Base-by-base conservation (phyloP, 2,888 invertebrate genomes). In the Torymus aiolomorphi region DNA sequence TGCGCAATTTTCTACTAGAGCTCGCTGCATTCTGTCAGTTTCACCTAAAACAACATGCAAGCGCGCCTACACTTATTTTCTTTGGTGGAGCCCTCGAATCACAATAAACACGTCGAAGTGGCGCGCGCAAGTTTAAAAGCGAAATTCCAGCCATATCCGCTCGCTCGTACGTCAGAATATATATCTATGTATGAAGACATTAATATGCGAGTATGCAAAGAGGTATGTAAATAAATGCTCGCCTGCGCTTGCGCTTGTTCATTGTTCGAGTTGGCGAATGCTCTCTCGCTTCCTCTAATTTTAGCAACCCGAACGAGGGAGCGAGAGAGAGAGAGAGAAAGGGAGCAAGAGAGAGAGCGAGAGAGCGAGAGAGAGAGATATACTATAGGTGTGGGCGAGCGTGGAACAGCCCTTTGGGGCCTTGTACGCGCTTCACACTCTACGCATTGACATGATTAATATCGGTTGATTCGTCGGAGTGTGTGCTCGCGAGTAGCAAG, bases 191-290 rank as follows among this genome's bases (percentile, higher is more conserved):
- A 66, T 10, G 42, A 73, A 71, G 76, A 75, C 82, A 82, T 81
- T 82, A 76, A 78, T 84, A 85, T 86, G 84, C 83, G 84, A 86
- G 57, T 86, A 85, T 84, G 83, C 78, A 81, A 75, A 76, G 59
- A 54, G 62, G 51, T 70, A 79, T 59, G 79, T 70, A 75, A 74
- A 75, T 79, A 75, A 75, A 74, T 69, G 63, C 51, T 56, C 52
- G 16, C 3, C 24, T 24, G 24, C 13, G 54, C 51, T 56, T 51
- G 4, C 52, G 20, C 20, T 66, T 66, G 31, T 72, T 71, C 71
- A 42, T 52, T 66, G 54, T 8, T 49, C 16, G 12, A 54, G 20
- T 51, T 16, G 12, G 12, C 56, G 20, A 52, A 67, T 75, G 11
- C 20, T 56, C 59, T 54, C 62, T 24, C 24, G 24, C 20, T 56